Evolutionary conservation across 2,113 vertebrate species (phyloP), one percentile per base, ranked within the genome.

Genomic region (Plecotus auritus): DNA sequence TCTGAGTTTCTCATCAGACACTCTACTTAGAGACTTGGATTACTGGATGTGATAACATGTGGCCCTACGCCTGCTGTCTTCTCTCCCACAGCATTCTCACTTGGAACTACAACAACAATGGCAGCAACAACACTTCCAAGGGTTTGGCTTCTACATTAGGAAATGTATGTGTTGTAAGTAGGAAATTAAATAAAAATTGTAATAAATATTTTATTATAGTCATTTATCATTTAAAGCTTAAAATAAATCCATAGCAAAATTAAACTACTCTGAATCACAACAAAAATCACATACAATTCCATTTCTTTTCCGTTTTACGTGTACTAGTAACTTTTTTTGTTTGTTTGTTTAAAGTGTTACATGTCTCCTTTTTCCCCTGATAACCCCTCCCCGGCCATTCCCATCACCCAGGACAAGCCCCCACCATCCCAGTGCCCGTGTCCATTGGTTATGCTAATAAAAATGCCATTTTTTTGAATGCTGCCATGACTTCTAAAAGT

Each of bases 211-310:
- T 96, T 89, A 12, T 66, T 81, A 59, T 37, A 73, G 5, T 32
- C 12, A 83, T n/a, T 90, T 42, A 61, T 73, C 95, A 90, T 61
- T 82, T 88, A 95, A 94, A 93, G 28, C 35, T 78, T 86, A 78
- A 85, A 28, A 85, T 67, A 90, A 95, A 85, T 51, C 78, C 74
- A 90, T 7, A 91, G 30, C 22, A 59, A 94, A 86, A 69, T 40
- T 84, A 92, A 95, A 93, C 18, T 56, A 78, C 4, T 40, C 11
- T 94, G 80, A 85, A 9, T 89, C n/a, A 73, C 35, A 54, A 83
- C 73, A 92, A 70, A 54, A 51, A 40, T 42, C 3, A 70, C 32
- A 26, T 30, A 77, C 78, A 45, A 30, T 51, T 59, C 8, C 18
- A 74, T 69, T 89, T 95, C 47, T 95, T 93, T 85, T 26, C 20